Evolutionary conservation across 2,888 invertebrate species (phyloP).

Genomic region (Hypsopygia costalis): DNA sequence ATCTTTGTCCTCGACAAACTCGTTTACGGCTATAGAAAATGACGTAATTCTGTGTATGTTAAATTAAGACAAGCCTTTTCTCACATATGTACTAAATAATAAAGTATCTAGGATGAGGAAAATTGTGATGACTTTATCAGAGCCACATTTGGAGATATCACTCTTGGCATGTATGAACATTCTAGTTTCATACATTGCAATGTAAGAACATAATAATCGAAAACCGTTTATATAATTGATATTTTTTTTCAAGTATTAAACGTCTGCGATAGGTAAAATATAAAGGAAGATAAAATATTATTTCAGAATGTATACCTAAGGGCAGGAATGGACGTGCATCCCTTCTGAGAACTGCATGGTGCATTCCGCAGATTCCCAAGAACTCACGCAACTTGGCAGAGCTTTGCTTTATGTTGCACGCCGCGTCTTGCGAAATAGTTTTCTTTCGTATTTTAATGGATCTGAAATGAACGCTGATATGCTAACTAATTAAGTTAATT

Average conservation of each 20-base stretch:
- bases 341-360: constrained; percentile 15
- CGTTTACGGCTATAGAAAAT: constrained; percentile 3
- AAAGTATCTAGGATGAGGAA: constrained; percentile 3
- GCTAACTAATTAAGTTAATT: no score
- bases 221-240: no score
- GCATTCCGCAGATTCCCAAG: constrained; percentile 14
- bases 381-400: constrained; percentile 11
- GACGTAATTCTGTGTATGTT: constrained; percentile 5
- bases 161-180: no score
- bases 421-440: constrained; percentile 7
- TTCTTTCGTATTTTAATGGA: constrained; percentile 15
- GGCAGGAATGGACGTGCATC: constrained; percentile 34
- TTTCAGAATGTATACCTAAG: constrained; percentile 34
- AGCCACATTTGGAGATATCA: no score
- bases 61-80: background rate
- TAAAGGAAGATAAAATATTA: constrained; percentile 6
- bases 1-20: constrained; percentile 2
- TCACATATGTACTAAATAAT: constrained; percentile 3
- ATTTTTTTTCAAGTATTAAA: no score
- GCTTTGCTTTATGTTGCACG: constrained; percentile 5
- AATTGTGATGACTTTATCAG: background rate
- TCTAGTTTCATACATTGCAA: no score
- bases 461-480: no score
- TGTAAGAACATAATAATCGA: no score
- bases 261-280: no score